phyloP scores from a whole-genome alignment of 2,888 invertebrate genomes.

The Plutella xylostella region DNA sequence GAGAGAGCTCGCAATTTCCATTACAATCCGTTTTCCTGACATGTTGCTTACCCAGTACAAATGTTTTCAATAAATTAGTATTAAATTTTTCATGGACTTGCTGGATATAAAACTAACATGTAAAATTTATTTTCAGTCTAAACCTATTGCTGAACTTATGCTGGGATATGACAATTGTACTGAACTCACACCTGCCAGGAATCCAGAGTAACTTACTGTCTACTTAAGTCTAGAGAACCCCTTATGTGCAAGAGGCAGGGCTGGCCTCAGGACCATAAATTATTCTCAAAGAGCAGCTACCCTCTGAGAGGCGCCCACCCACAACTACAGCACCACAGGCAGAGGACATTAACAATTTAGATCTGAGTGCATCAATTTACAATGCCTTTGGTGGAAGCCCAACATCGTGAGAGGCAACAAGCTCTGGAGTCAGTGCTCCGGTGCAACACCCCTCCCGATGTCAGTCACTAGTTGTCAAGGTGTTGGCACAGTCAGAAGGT shows the following conservation, averaged over 20 bases:
- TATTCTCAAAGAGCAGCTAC: slow-evolving; percentile 47
- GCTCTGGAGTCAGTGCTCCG: neutral
- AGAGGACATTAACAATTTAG: slow-evolving; percentile 11
- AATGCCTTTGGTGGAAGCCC: slow-evolving; percentile 30
- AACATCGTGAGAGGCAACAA: slow-evolving; percentile 30
- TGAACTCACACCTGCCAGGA: slow-evolving; percentile 43
- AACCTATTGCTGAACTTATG: no score
- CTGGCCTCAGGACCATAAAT: slow-evolving; percentile 44
- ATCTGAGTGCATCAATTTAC: slow-evolving; percentile 9
- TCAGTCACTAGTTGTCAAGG: slow-evolving; percentile 25
- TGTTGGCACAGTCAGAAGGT: slow-evolving; percentile 42
- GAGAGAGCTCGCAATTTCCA: slow-evolving; percentile 41
- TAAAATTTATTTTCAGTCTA: no score
- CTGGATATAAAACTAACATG: no score
- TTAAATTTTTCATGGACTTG: no score
- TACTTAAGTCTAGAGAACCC: slow-evolving; percentile 60
- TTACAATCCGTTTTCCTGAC: slow-evolving; percentile 42
- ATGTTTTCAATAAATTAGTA: no score
- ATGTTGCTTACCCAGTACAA: slow-evolving; percentile 42
- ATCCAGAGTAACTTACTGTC: slow-evolving; percentile 43
- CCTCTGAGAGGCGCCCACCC: slow-evolving; percentile 38
- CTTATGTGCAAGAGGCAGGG: slow-evolving; percentile 42
- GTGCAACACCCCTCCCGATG: slow-evolving; percentile 29
- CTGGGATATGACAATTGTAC: slow-evolving; percentile 37
- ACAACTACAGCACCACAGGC: slow-evolving; percentile 27